Percentiles rank a stretch among this genome's conserved stretches.
phyloP scores from a whole-genome alignment of 2,888 invertebrate genomes.

The Drepana falcataria region DNA sequence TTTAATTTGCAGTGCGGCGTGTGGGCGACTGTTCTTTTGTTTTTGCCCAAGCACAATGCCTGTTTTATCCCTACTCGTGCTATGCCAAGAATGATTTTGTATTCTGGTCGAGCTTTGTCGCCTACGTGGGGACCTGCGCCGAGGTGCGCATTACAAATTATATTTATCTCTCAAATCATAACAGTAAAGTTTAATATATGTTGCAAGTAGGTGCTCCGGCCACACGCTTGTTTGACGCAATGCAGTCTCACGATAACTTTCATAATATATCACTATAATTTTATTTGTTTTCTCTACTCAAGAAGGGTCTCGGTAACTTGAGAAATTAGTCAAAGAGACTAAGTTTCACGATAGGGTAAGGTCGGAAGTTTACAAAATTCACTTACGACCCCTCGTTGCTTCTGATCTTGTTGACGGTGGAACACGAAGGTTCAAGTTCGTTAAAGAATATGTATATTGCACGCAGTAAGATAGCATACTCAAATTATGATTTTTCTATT shows the following conservation, averaged over 20 bases:
- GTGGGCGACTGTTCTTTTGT: constrained; percentile 2
- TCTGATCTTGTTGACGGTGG: not conserved
- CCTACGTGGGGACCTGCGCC: constrained; percentile 24
- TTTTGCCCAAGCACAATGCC: constrained; percentile 4
- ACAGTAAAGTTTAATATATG: constrained; percentile 10
- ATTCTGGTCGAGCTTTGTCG: constrained; percentile 20
- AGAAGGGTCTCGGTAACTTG: not conserved
- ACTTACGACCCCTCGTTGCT: constrained; percentile 1
- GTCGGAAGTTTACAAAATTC: constrained; percentile 1
- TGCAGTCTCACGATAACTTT: constrained; percentile 18
- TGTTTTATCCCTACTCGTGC: constrained; percentile 6
- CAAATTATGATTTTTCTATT: too few species aligned
- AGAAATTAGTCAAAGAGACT: not conserved
- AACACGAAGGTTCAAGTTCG: constrained; percentile 2
- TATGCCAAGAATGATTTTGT: constrained; percentile 15
- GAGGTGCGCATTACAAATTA: constrained; percentile 13
- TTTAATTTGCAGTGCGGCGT: not conserved
- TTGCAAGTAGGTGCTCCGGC: not conserved
- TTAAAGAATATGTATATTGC: not conserved
- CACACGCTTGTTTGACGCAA: constrained; percentile 13
- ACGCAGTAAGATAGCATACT: too few species aligned
- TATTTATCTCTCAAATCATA: constrained; percentile 10
- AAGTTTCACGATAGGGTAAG: not conserved
- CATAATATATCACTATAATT: constrained; percentile 4
- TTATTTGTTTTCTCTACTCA: not conserved